Conservation (phyloP, 2,113 vertebrate species). For the Silurus asotus region DNA sequence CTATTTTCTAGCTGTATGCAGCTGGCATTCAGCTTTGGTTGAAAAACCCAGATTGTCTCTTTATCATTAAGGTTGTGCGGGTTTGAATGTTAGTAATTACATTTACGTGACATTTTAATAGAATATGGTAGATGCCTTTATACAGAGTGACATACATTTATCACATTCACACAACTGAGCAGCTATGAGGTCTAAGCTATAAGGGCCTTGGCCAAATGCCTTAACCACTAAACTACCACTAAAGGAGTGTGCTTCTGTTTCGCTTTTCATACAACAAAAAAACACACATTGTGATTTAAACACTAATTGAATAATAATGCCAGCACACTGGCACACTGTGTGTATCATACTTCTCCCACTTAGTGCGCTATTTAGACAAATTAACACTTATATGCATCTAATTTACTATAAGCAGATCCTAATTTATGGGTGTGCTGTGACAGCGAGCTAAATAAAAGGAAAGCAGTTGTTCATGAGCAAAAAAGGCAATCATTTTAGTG, state of each 20-base stretch:
- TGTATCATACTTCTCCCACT: neutral
- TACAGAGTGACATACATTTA: too few species aligned
- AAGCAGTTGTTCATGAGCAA: neutral
- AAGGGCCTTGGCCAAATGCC: too few species aligned
- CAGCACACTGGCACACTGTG: neutral
- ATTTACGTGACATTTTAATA: too few species aligned
- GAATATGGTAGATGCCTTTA: too few species aligned
- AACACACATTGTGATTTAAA: neutral
- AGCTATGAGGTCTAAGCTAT: too few species aligned
- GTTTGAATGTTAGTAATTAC: neutral
- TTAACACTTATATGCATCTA: neutral
- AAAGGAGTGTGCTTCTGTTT: neutral
- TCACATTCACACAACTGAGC: too few species aligned
- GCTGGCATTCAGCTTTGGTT: neutral
- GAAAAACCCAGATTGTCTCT: neutral
- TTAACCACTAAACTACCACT: too few species aligned
- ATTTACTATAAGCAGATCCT: neutral
- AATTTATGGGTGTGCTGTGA: neutral
- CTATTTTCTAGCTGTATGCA: constrained; percentile 23
- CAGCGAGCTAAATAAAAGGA: neutral
- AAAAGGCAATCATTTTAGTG: neutral
- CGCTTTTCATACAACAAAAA: neutral
- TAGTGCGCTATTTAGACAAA: neutral
- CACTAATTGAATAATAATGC: too few species aligned
- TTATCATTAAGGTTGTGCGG: neutral